A percentile compares a stretch with the other conserved stretches of the same genome.
Evolutionary conservation across 2,113 vertebrate species (phyloP).

Genomic region (Carassius gibelio): DNA sequence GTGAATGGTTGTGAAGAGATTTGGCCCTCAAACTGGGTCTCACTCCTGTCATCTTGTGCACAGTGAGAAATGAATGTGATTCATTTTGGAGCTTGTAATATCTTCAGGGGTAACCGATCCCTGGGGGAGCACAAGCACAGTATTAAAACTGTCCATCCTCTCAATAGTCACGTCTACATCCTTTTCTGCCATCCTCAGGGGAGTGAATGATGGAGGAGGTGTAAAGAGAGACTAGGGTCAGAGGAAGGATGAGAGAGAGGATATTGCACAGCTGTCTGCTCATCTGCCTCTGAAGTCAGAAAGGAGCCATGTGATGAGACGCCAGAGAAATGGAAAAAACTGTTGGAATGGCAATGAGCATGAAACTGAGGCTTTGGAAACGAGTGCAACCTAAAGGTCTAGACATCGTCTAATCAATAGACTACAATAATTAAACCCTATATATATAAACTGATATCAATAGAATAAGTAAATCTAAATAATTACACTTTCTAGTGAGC

Average conservation of each 20-base stretch:
- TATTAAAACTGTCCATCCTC: slow-evolving; percentile 82
- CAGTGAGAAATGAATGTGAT: slow-evolving; percentile 75
- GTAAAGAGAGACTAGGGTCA: slow-evolving; percentile 13
- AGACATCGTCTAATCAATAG: not conserved
- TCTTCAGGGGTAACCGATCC: slow-evolving; percentile 72
- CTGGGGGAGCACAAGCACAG: slow-evolving; percentile 60
- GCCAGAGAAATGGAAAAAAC: not conserved
- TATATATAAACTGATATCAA: too few relatives aligned
- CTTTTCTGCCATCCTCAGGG: slow-evolving; percentile 50
- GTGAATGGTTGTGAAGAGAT: slow-evolving; percentile 43
- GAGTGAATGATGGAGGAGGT: slow-evolving; percentile 25
- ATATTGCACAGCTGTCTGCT: slow-evolving; percentile 40
- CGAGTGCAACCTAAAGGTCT: not conserved
- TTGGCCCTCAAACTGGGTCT: slow-evolving; percentile 34
- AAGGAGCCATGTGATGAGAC: not conserved
- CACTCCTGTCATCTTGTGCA: slow-evolving; percentile 65
- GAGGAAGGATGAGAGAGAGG: slow-evolving; percentile 2
- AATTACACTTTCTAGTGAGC: not conserved
- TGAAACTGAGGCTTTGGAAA: not conserved
- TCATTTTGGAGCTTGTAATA: slow-evolving; percentile 75
- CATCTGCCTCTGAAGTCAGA: slow-evolving; percentile 1
- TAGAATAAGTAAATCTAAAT: not conserved
- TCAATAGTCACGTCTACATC: slow-evolving; percentile 61
- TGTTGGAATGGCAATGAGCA: not conserved
- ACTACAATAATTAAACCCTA: too few relatives aligned